Conservation (phyloP, 2,888 invertebrate genomes). For the Metopia argyrocephala region DNA sequence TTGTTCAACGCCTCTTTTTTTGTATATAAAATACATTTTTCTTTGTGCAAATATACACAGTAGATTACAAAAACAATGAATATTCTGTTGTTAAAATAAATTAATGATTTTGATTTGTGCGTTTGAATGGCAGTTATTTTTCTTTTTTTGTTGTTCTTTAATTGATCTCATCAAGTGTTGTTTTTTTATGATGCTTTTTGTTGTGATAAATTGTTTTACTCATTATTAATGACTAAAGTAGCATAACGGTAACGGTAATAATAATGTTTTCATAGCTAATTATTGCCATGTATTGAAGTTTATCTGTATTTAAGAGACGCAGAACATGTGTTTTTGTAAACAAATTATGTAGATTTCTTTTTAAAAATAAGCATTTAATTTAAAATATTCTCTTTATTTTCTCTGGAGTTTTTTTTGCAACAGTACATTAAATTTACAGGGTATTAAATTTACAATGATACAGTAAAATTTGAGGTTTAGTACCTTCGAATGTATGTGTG, state of each 20-base stretch:
- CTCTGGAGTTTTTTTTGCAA: neutral
- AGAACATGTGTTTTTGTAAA: neutral
- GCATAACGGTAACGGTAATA: constrained; percentile 25
- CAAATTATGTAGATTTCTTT: constrained; percentile 40
- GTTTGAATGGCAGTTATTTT: constrained; percentile 13
- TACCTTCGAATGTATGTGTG: too few species aligned
- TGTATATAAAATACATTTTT: constrained; percentile 26
- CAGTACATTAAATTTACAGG: too few species aligned
- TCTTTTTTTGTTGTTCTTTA: neutral
- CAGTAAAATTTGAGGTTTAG: too few species aligned
- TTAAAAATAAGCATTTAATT: neutral
- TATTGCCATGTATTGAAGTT: constrained; percentile 35
- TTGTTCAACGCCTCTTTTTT: neutral
- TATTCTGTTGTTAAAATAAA: constrained; percentile 32
- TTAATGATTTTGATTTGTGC: constrained; percentile 48
- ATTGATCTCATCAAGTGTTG: constrained; percentile 14
- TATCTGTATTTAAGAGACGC: neutral
- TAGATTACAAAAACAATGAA: constrained; percentile 13
- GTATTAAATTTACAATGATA: too few species aligned
- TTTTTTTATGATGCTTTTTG: neutral
- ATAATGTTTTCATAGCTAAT: constrained; percentile 23
- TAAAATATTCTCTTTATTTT: neutral
- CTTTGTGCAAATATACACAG: neutral
- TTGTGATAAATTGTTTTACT: constrained; percentile 50
- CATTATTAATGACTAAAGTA: constrained; percentile 3